Conservation (phyloP, 1,140 invertebrate genomes). For the Nixonia krombeini region DNA sequence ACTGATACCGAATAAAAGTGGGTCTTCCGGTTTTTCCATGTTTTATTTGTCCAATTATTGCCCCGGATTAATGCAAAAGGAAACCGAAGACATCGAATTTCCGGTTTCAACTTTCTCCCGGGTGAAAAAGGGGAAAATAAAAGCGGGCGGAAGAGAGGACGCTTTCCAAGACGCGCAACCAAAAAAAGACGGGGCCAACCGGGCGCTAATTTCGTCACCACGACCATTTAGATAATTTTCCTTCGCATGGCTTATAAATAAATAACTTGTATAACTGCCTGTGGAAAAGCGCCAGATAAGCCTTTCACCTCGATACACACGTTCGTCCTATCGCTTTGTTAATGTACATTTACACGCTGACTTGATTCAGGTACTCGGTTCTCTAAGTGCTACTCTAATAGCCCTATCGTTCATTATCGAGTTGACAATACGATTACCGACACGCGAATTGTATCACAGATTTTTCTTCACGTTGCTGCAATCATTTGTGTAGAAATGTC, state of each 20-base stretch:
- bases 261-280: slow-evolving; percentile 25
- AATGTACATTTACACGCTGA: slow-evolving; percentile 1
- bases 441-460: no score
- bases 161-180: slow-evolving; percentile 33
- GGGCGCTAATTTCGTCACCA: slow-evolving; percentile 33
- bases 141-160: slow-evolving; percentile 3
- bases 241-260: slow-evolving; percentile 16
- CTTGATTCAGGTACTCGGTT: slow-evolving; percentile 3
- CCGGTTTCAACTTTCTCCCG: slow-evolving; percentile 39
- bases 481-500: no score
- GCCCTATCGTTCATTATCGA: slow-evolving; percentile 3
- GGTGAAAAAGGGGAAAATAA: slow-evolving; percentile 16
- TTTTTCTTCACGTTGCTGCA: no score
- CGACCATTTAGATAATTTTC: slow-evolving; percentile 31
- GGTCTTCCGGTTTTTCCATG: no score
- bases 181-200: slow-evolving; percentile 32
- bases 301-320: slow-evolving; percentile 25
- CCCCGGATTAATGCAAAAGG: slow-evolving; percentile 13
- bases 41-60: no score
- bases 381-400: not conserved
- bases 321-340: slow-evolving; percentile 26
- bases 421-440: no score
- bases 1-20: no score
- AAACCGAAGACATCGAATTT: slow-evolving; percentile 31
- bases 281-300: slow-evolving; percentile 26